These are phyloP conservation scores for Gnathonemus echidnorhynchus DNA, from an alignment of 2,113 vertebrate genomes.

Conservation along the genomic window DNA sequence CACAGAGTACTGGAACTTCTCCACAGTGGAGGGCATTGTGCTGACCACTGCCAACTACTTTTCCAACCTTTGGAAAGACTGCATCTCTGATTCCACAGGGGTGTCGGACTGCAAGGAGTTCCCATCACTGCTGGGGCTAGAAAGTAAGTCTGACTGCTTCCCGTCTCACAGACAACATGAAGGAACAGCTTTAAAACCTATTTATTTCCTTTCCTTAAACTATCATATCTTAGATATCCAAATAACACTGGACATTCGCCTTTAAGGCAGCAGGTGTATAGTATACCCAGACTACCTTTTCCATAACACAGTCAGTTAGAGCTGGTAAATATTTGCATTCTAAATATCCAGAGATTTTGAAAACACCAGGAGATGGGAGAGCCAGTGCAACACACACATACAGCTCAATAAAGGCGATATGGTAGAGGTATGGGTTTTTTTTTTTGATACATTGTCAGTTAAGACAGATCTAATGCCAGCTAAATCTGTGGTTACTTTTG, in stretches of 20 bases:
- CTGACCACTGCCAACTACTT: conserved; percentile 81
- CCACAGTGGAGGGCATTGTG: conserved; percentile 75
- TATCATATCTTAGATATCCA: neutral
- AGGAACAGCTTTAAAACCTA: neutral
- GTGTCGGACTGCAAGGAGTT: conserved; percentile 90
- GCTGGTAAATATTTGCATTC: conserved; percentile 8
- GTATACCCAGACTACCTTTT: neutral
- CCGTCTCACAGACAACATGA: neutral
- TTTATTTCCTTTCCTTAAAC: neutral
- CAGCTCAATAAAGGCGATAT: neutral
- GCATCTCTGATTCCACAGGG: conserved; percentile 83
- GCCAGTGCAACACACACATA: neutral
- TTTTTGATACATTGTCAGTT: neutral
- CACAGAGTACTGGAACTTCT: conserved; percentile 87
- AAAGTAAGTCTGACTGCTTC: conserved; percentile 61
- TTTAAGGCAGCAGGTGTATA: neutral
- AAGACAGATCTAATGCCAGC: neutral
- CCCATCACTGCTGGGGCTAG: conserved; percentile 81
- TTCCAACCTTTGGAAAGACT: conserved; percentile 89
- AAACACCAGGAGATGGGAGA: neutral
- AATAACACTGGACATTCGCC: neutral
- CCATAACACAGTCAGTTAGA: neutral
- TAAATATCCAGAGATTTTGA: neutral
- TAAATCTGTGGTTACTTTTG: neutral
- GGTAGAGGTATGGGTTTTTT: neutral